Evolutionary conservation across 2,888 invertebrate genomes (phyloP), one percentile per base, ranked within the genome.

Genomic region (Mongoloraphidia duomilia): DNA sequence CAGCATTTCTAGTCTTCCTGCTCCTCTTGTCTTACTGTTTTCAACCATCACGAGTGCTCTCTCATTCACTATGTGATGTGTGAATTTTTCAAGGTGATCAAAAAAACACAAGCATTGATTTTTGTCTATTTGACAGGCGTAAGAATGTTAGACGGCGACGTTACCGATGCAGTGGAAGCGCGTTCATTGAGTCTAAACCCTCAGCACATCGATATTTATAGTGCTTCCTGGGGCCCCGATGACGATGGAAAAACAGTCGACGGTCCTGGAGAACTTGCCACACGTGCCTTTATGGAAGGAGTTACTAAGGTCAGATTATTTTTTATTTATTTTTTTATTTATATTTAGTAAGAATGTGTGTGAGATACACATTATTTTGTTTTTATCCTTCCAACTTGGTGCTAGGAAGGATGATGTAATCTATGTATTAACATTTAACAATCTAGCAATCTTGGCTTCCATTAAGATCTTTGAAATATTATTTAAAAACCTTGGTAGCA

Each of bases 221-320:
- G 93, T 61, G 96, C 96, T 8, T 93, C 93, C 9, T 96, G 95
- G 95, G 96, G 96, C 2, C 96, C 96, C 1, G 96, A 97, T 62
- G 96, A 97, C 65, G 96, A 97, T 63, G 97, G 97, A 0, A 90
- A 93, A 65, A 97, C 97, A 0, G 95, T 96, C 0, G 96, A 96
- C 61, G 97, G 97, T 0, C 98, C 98, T 0, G 96, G 96, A 1
- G 89, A 90, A 62, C 72, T 98, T 39, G 96, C 98, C 1, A 86
- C 88, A 1, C 77, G 90, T 58, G 97, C 98, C 4, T 97, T 98
- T 64, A 84, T 90, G 56, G 90, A 95, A 68, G 98, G 98, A 34
- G 91, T 97, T 44, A 86, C 84, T 1, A 90, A 90, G 78, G 90
- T 89, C 67, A 57, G 58, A 39, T 33, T 17, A 14, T 33, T 47